Conservation (phyloP, 2,113 vertebrate species). For the Pterocles orientalis region DNA sequence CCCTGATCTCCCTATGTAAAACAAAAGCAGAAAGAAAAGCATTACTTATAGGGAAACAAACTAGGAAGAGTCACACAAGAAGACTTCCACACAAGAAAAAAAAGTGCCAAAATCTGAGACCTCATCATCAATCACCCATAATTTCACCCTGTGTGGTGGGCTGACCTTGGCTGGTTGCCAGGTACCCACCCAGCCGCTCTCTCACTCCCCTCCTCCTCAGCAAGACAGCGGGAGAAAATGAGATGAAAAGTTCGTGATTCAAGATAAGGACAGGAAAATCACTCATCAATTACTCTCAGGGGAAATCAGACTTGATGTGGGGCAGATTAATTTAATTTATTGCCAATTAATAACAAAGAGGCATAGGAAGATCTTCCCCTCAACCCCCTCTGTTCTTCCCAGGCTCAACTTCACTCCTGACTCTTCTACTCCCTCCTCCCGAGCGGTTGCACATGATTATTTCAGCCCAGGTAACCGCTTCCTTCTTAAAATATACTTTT, state of each 20-base stretch:
- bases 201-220: neutral
- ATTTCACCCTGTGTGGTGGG: neutral
- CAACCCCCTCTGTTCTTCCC: too few species aligned
- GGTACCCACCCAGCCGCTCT: neutral
- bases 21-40: neutral
- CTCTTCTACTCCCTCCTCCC: neutral
- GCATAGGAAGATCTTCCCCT: too few species aligned
- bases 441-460: neutral
- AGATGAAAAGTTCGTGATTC: neutral
- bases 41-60: neutral
- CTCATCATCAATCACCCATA: neutral
- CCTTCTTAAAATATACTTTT: neutral
- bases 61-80: neutral
- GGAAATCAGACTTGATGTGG: neutral
- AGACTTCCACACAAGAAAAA: neutral
- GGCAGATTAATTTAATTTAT: neutral
- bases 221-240: neutral
- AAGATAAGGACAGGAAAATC: neutral
- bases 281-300: neutral
- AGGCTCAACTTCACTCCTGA: too few species aligned
- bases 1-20: slow-evolving; percentile 89
- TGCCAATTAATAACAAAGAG: too few species aligned
- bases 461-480: neutral
- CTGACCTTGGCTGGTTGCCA: neutral
- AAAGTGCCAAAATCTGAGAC: neutral